phyloP scores from a whole-genome alignment of 1,140 invertebrate genomes.

The roundworm (Caenorhabditis elegans) region WBcel235 BX284604.4:9616501-9617000 shows the following conservation, averaged over 20 bases:
- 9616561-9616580: too few species aligned
- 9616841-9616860: background rate
- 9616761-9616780: constrained; percentile 24
- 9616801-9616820: background rate
- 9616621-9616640: too few species aligned
- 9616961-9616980: constrained; percentile 1
- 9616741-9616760: background rate
- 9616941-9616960: constrained; percentile 4
- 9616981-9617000: background rate
- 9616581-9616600: too few species aligned
- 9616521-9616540: too few species aligned
- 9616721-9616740: constrained; percentile 3
- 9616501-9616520: too few species aligned
- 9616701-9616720: background rate
- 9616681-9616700: background rate
- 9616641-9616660: background rate
- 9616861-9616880: background rate
- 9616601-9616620: too few species aligned
- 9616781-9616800: background rate
- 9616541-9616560: too few species aligned
- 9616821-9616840: background rate
- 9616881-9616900: background rate
- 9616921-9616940: background rate
- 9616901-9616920: background rate
- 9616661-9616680: background rate